Conservation (phyloP, 2,797 vertebrate species). For the Sylvilagus floridanus region DNA sequence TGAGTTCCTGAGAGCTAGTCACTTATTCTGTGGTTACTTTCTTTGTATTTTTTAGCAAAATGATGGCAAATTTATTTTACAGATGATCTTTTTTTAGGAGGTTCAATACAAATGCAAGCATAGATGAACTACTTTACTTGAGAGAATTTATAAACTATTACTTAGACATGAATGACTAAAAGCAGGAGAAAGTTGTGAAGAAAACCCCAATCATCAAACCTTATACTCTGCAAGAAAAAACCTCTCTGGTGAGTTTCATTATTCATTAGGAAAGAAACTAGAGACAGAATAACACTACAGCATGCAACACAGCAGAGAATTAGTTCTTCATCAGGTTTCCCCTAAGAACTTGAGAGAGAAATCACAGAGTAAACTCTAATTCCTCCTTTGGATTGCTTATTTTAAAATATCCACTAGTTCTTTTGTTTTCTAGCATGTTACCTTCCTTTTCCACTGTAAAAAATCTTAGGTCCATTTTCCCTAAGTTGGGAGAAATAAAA, state of each 20-base stretch:
- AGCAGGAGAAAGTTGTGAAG: not conserved
- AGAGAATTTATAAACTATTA: constrained; percentile 42
- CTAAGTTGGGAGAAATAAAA: constrained; percentile 24
- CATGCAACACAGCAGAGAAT: not conserved
- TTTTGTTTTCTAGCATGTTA: not conserved
- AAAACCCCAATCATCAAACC: constrained; percentile 53
- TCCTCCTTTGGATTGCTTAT: not conserved
- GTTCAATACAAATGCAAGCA: constrained; percentile 43
- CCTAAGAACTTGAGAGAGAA: not conserved
- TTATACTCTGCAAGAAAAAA: not conserved
- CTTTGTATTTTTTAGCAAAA: constrained; percentile 32
- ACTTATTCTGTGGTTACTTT: not conserved
- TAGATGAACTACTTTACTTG: constrained; percentile 28
- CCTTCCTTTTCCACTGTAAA: constrained; percentile 27
- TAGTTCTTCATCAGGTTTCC: not conserved
- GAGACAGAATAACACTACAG: not conserved
- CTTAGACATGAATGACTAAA: constrained; percentile 50
- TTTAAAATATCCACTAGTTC: not conserved
- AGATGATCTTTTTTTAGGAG: constrained; percentile 44
- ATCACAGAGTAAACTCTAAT: not conserved
- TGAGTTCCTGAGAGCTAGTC: constrained; percentile 42
- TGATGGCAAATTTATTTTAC: constrained; percentile 39
- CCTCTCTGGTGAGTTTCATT: not conserved
- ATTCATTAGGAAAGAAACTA: not conserved
- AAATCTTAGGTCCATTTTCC: constrained; percentile 30